Evolutionary conservation across 2,113 vertebrate species (phyloP).

Genomic region (Percina caprodes): DNA sequence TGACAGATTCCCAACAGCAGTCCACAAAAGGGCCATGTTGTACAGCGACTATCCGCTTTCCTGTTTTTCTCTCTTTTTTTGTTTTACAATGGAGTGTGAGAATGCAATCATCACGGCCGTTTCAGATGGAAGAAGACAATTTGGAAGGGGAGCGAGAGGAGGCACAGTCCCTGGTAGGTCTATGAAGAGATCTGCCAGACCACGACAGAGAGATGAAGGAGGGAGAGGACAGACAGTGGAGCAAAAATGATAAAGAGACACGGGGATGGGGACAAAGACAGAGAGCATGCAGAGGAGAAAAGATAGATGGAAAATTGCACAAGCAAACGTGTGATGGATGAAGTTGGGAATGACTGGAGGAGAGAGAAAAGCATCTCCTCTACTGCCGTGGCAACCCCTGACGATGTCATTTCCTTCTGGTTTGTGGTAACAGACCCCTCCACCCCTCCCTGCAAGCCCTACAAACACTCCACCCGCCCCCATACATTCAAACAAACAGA

Average conservation of each 20-base stretch:
- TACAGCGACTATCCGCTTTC: neutral
- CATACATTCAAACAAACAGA: constrained; percentile 41
- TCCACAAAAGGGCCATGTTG: constrained; percentile 29
- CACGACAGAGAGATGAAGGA: neutral
- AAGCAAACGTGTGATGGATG: constrained; percentile 54
- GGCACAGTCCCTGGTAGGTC: constrained; percentile 63
- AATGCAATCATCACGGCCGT: constrained; percentile 71
- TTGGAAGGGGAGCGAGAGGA: constrained; percentile 48
- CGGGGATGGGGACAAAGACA: constrained; percentile 7
- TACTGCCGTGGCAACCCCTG: constrained; percentile 51
- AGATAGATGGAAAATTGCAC: constrained; percentile 29
- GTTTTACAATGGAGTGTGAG: constrained; percentile 66
- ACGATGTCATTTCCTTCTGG: constrained; percentile 65
- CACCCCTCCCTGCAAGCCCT: neutral
- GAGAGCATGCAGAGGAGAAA: constrained; percentile 2
- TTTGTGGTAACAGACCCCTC: constrained; percentile 20
- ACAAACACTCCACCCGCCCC: constrained; percentile 24
- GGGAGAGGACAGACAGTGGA: constrained; percentile 25
- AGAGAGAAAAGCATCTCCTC: constrained; percentile 25
- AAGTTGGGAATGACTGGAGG: constrained; percentile 40
- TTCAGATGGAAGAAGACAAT: constrained; percentile 62
- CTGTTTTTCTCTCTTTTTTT: neutral
- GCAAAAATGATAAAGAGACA: constrained; percentile 40
- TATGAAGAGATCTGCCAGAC: constrained; percentile 64
- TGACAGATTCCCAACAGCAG: constrained; percentile 53